phyloP scores from a whole-genome alignment of 2,113 vertebrate genomes.

The Xenopus laevis region DNA sequence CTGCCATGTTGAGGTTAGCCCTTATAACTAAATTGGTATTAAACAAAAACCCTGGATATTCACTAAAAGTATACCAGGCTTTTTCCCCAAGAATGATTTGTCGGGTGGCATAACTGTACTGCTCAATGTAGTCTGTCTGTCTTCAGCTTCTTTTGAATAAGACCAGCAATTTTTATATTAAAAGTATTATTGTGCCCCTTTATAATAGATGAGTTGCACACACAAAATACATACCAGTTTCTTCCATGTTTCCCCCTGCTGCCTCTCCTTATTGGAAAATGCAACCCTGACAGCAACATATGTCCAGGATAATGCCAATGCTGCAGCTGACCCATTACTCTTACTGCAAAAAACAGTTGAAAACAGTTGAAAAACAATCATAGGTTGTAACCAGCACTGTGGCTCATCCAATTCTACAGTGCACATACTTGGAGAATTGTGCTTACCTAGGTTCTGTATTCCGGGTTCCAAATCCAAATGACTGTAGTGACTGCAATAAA shows the following conservation, averaged over 20 bases:
- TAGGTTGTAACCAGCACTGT: not conserved
- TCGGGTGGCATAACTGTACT: too few relatives aligned
- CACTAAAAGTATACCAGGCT: too few relatives aligned
- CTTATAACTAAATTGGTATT: too few relatives aligned
- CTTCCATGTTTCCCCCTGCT: constrained; percentile 83
- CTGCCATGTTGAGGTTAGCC: too few relatives aligned
- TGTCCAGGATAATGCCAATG: constrained; percentile 87
- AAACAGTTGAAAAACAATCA: not conserved
- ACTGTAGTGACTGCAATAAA: constrained; percentile 81
- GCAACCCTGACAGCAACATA: constrained; percentile 78
- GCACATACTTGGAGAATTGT: not conserved
- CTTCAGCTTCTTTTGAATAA: too few relatives aligned
- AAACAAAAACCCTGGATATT: too few relatives aligned
- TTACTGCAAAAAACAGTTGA: constrained; percentile 68
- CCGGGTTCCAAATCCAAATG: constrained; percentile 79
- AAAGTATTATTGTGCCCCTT: too few relatives aligned
- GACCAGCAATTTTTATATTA: too few relatives aligned
- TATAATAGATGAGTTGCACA: too few relatives aligned
- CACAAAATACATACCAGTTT: constrained; percentile 76
- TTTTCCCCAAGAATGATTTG: too few relatives aligned
- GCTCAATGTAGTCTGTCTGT: too few relatives aligned
- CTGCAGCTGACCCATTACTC: constrained; percentile 83
- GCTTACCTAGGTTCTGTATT: constrained; percentile 78
- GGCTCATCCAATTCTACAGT: too few relatives aligned
- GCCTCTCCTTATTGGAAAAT: constrained; percentile 76